Conservation (phyloP, 2,797 vertebrate genomes). For the Kryptopterus vitreolus region DNA sequence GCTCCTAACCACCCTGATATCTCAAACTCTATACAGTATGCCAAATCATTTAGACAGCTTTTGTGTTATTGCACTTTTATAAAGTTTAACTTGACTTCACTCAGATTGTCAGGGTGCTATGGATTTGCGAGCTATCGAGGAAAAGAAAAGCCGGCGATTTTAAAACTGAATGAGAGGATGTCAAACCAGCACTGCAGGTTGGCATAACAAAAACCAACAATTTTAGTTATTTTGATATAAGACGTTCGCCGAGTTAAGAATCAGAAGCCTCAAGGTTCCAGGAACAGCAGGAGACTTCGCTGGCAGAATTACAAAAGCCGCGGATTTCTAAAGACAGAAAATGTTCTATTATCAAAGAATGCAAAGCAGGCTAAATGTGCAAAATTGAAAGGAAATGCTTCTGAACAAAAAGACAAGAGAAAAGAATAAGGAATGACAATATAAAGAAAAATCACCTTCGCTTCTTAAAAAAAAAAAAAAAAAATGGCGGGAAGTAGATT, state of each 20-base stretch:
- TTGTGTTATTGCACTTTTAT: conserved; percentile 26
- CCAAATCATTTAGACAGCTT: conserved; percentile 21
- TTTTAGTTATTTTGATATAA: conserved; percentile 37
- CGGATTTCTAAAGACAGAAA: conserved; percentile 11
- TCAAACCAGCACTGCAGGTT: conserved; percentile 20
- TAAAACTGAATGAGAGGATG: conserved; percentile 10
- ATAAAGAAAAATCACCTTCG: not conserved
- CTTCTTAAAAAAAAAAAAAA: not conserved
- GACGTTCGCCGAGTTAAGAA: conserved; percentile 23
- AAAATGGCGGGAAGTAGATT: not conserved
- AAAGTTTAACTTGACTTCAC: conserved; percentile 30
- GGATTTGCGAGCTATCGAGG: conserved; percentile 13
- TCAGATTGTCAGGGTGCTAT: conserved; percentile 2
- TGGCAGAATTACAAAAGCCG: conserved; percentile 38
- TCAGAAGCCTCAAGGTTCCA: conserved; percentile 24
- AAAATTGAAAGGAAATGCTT: not conserved
- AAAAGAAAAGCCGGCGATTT: conserved; percentile 20
- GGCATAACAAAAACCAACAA: conserved; percentile 35
- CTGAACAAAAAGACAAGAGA: not conserved
- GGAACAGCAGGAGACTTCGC: conserved; percentile 12
- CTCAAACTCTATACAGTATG: conserved; percentile 26
- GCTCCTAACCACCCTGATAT: conserved; percentile 27
- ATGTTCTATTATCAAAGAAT: conserved; percentile 3
- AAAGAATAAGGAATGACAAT: not conserved
- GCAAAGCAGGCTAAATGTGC: conserved; percentile 19